Evolutionary conservation across 2,797 vertebrate species (phyloP).

Genomic region (Pseudotriccus pelzelni): DNA sequence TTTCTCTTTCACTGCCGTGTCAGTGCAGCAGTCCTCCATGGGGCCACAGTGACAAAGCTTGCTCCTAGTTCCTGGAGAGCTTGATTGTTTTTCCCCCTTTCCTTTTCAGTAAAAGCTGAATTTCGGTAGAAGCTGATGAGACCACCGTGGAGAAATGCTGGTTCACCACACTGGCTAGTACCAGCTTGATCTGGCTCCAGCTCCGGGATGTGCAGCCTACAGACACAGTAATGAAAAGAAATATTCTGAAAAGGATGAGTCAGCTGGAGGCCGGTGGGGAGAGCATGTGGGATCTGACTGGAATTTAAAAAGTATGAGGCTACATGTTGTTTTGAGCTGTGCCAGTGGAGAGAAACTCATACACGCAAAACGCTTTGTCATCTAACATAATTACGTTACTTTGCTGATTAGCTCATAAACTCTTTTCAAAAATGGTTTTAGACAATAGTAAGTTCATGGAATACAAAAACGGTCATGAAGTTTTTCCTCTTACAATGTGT

Average conservation of each 20-base stretch:
- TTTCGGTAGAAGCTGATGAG: neutral
- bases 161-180: neutral
- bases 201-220: slow-evolving; percentile 15
- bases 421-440: slow-evolving; percentile 37
- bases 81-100: neutral
- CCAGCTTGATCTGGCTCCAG: slow-evolving; percentile 10
- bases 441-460: slow-evolving; percentile 1
- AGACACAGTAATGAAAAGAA: slow-evolving; percentile 50
- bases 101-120: slow-evolving; percentile 17
- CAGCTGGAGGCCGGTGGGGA: slow-evolving; percentile 47
- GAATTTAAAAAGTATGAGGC: slow-evolving; percentile 58
- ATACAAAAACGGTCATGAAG: neutral
- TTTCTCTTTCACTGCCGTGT: neutral
- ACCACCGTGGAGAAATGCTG: neutral
- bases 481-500: neutral
- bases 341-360: slow-evolving; percentile 25
- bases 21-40: neutral
- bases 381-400: slow-evolving; percentile 27
- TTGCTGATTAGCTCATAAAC: slow-evolving; percentile 40
- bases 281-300: slow-evolving; percentile 11
- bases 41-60: neutral
- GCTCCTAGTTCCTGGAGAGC: neutral
- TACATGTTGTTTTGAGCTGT: slow-evolving; percentile 16
- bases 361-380: neutral
- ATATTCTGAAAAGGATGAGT: slow-evolving; percentile 61